A percentile compares a stretch with the other conserved stretches of the same genome.
phyloP scores from a whole-genome alignment of 2,888 invertebrate species.

The Campoletis raptor region DNA sequence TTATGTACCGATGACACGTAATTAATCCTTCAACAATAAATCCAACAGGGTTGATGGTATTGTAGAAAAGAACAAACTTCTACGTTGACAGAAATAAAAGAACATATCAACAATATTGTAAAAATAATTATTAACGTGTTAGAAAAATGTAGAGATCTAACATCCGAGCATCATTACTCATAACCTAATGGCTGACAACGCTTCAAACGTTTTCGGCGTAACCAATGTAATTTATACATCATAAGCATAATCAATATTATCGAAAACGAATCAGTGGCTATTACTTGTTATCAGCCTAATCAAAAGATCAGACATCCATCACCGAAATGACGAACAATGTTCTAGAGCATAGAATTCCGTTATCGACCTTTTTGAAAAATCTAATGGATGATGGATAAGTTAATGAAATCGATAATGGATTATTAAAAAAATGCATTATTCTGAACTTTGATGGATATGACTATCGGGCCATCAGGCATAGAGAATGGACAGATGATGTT shows the following conservation, averaged over 20 bases:
- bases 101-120: not conserved
- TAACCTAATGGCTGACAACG: not conserved
- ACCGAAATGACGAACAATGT: slow-evolving; percentile 4
- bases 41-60: not conserved
- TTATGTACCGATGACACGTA: not conserved
- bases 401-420: slow-evolving; percentile 20
- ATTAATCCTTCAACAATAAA: slow-evolving; percentile 37
- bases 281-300: not conserved
- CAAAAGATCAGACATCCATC: not conserved
- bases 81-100: not conserved
- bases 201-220: not conserved
- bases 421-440: slow-evolving; percentile 1
- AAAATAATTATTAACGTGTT: not conserved
- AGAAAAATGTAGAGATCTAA: not conserved
- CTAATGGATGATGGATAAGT: not conserved
- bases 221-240: not conserved
- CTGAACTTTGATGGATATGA: not conserved
- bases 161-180: not conserved
- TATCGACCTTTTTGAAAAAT: slow-evolving; percentile 5
- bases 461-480: not conserved
- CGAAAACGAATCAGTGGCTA: not conserved
- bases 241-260: not conserved
- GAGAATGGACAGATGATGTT: not conserved
- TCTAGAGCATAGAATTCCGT: not conserved
- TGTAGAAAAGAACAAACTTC: not conserved